Evolutionary conservation across 2,113 vertebrate species (phyloP), one percentile per base, ranked within the genome.

Genomic region (Ardeotis arabs): DNA sequence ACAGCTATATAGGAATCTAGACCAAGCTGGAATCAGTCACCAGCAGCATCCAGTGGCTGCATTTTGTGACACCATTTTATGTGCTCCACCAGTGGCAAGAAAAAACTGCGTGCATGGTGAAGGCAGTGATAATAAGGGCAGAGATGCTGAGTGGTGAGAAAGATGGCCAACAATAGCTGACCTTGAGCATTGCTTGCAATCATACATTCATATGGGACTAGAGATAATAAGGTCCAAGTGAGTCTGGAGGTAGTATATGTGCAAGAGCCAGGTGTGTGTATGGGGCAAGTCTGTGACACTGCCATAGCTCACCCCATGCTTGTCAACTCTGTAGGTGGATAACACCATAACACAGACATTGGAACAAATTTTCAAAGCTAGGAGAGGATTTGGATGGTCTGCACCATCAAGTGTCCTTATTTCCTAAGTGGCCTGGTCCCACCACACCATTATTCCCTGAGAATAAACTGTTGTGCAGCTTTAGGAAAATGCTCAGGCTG

Each of bases 91-190:
- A 64, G 29, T 16, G 33, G 8, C 45, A 58, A 50, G 41, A 56
- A 66, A 20, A 73, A 49, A 4, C 6, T 39, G 8, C 0, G 0
- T 59, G 12, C 15, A 2, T 14, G 39, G 23, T 12, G 50, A 60
- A 69, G 22, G 35, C 55, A 77, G 59, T 31, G 44, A 18, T 80
- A 64, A 20, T 33, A 47, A 31, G 44, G 7, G 6, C 4, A 35
- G 49, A 45, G 59, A 21, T 53, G 41, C 49, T 21, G 21, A 49
- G 41, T 39, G 10, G 24, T 33, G 24, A 31, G 29, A 45, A 50
- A 49, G 23, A 14, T 47, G 52, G 5, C 24, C 75, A 6, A 2
- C 4, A 2, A 49, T n/a, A 63, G 16, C 27, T n/a, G 31, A 76
- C 28, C n/a, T 31, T 68, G 31, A 27, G 6, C 5, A 7, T 68